A percentile compares a stretch with the other conserved stretches of the same genome.
These are phyloP conservation scores for Bombus affinis DNA, from an alignment of 1,140 invertebrate genomes.

Conservation along the genomic window DNA sequence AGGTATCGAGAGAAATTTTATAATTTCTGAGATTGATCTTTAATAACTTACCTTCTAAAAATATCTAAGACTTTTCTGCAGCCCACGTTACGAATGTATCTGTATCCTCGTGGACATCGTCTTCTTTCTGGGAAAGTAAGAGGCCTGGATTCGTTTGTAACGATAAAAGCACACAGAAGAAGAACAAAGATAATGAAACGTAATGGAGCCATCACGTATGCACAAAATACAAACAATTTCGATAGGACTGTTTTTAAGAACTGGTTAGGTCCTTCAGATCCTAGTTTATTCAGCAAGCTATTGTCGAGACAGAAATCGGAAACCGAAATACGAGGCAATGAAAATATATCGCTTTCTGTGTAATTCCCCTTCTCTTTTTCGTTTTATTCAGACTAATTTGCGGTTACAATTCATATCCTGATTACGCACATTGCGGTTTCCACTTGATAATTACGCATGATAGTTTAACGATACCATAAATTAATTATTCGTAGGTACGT, in stretches of 20 bases:
- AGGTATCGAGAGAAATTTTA: neutral
- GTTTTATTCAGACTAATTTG: slow-evolving; percentile 48
- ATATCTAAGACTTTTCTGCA: slow-evolving; percentile 17
- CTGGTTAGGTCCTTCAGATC: neutral
- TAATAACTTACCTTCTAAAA: neutral
- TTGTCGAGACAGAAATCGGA: slow-evolving; percentile 15
- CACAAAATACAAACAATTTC: neutral
- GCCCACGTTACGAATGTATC: slow-evolving; percentile 20
- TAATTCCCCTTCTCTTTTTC: slow-evolving; percentile 17
- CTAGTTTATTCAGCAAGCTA: no score
- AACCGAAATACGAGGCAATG: neutral
- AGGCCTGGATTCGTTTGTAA: neutral
- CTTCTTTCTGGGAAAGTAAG: slow-evolving; percentile 42
- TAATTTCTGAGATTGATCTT: neutral
- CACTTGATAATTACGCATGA: slow-evolving; percentile 16
- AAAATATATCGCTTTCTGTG: neutral
- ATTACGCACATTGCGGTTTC: slow-evolving; percentile 37
- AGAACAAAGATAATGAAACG: slow-evolving; percentile 17
- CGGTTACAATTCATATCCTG: slow-evolving; percentile 42
- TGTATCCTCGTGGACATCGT: slow-evolving; percentile 48
- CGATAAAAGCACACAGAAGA: slow-evolving; percentile 30
- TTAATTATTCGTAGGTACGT: neutral
- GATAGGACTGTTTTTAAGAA: no score
- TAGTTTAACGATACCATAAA: slow-evolving; percentile 25
- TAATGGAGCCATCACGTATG: slow-evolving; percentile 31